Percentiles rank a stretch among this genome's conserved stretches.
phyloP scores from a whole-genome alignment of 2,888 invertebrate species.

The Eudemis profundana region DNA sequence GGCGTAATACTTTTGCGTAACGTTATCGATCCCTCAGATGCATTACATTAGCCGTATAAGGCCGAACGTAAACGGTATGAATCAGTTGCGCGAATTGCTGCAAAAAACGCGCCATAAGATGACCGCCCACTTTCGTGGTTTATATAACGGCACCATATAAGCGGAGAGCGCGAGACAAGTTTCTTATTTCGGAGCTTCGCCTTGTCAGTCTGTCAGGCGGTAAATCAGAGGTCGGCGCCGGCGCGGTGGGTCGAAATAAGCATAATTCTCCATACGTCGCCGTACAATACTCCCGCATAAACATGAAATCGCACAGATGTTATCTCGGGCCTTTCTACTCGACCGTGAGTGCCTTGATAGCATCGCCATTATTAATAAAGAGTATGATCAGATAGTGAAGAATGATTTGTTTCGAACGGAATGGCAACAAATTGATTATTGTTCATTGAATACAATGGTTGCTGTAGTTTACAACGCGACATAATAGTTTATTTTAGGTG shows the following conservation, averaged over 20 bases:
- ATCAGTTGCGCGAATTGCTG: conserved; percentile 54
- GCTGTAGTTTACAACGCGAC: background rate
- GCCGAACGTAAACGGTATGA: conserved; percentile 45
- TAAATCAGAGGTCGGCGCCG: conserved; percentile 58
- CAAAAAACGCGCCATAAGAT: conserved; percentile 57
- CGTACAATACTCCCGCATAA: conserved; percentile 52
- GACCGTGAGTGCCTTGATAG: conserved; percentile 40
- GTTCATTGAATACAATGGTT: conserved; percentile 21
- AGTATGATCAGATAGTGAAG: conserved; percentile 21
- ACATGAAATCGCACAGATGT: conserved; percentile 50
- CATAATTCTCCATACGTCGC: conserved; percentile 50
- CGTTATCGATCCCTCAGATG: conserved; percentile 64
- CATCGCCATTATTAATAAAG: conserved; percentile 38
- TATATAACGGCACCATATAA: conserved; percentile 68
- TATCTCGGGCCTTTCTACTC: conserved; percentile 50
- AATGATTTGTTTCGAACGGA: conserved; percentile 40
- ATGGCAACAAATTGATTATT: conserved; percentile 35
- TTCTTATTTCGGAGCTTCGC: conserved; percentile 55
- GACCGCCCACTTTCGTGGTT: conserved; percentile 65
- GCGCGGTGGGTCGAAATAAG: conserved; percentile 58
- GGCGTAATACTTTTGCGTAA: conserved; percentile 54
- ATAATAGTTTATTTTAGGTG: background rate
- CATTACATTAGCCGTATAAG: conserved; percentile 53
- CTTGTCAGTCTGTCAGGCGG: conserved; percentile 52
- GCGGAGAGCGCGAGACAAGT: conserved; percentile 60